Evolutionary conservation across 2,888 invertebrate species (phyloP).

Genomic region (Vesta saturnalis): DNA sequence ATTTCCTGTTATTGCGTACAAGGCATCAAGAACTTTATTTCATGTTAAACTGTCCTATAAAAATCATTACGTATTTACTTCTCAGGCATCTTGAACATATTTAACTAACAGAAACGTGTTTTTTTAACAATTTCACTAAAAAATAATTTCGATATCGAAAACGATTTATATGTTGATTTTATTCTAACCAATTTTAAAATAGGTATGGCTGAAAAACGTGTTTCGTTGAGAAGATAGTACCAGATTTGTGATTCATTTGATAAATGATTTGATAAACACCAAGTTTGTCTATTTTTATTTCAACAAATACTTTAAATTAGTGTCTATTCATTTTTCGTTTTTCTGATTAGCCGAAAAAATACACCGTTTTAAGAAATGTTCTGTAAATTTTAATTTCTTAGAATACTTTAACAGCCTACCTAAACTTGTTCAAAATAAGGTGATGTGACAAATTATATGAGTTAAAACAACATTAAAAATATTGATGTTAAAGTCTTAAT

Average conservation of each 20-base stretch:
- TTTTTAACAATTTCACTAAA: background rate
- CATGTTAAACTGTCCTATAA: no score
- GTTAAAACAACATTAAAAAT: conserved; percentile 42
- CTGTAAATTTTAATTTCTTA: background rate
- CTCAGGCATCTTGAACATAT: no score
- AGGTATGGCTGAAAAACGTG: background rate
- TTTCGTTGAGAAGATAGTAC: background rate
- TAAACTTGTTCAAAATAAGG: conserved; percentile 22
- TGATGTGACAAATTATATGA: conserved; percentile 44
- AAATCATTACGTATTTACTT: no score
- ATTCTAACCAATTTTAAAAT: background rate
- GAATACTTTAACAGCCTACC: conserved; percentile 7
- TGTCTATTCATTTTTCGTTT: background rate
- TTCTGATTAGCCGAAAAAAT: background rate
- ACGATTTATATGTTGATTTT: background rate
- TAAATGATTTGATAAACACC: conserved; percentile 21
- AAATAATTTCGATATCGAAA: background rate
- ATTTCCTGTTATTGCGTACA: no score
- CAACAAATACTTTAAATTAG: conserved; percentile 6
- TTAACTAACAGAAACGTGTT: no score
- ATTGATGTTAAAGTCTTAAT: conserved; percentile 43
- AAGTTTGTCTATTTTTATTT: conserved; percentile 17
- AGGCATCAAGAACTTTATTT: no score
- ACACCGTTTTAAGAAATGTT: background rate
- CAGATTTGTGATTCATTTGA: conserved; percentile 1